These are phyloP conservation scores for rat (Rattus norvegicus) DNA, from an alignment of 2,113 vertebrate species.

Conservation along the genomic window DNA sequence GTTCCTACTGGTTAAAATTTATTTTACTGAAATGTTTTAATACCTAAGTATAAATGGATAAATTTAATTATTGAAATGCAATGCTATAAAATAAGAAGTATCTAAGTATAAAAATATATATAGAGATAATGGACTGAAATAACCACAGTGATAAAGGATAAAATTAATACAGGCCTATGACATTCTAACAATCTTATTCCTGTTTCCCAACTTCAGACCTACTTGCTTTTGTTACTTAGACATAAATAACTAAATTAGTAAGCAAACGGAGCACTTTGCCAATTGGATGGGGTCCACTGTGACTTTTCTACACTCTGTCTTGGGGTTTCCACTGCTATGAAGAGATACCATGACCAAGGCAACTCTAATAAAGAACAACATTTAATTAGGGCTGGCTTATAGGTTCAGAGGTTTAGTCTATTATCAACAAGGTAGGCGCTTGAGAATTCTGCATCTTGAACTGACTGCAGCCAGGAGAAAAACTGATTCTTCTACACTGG, in stretches of 20 bases:
- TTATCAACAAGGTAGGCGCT: too few species aligned
- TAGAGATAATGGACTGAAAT: constrained; percentile 18
- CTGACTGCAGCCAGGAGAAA: too few species aligned
- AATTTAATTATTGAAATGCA: background rate
- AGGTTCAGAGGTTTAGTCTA: too few species aligned
- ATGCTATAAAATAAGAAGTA: constrained; percentile 29
- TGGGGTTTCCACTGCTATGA: too few species aligned
- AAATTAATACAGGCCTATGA: background rate
- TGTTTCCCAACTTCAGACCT: background rate
- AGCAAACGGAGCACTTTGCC: background rate
- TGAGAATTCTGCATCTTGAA: too few species aligned
- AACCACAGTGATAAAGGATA: background rate
- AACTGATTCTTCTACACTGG: too few species aligned
- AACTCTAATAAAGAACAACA: too few species aligned
- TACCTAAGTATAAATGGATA: constrained; percentile 2
- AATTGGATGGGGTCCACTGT: background rate
- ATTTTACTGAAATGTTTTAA: constrained; percentile 53
- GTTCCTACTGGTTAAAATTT: background rate
- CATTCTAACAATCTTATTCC: background rate
- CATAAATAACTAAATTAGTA: background rate
- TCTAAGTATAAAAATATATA: background rate
- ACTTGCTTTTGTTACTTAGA: background rate
- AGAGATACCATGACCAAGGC: too few species aligned
- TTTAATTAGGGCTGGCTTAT: too few species aligned
- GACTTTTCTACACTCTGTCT: background rate